Evolutionary conservation across 2,888 invertebrate genomes (phyloP).

Genomic region (Pseudoips prasinana): DNA sequence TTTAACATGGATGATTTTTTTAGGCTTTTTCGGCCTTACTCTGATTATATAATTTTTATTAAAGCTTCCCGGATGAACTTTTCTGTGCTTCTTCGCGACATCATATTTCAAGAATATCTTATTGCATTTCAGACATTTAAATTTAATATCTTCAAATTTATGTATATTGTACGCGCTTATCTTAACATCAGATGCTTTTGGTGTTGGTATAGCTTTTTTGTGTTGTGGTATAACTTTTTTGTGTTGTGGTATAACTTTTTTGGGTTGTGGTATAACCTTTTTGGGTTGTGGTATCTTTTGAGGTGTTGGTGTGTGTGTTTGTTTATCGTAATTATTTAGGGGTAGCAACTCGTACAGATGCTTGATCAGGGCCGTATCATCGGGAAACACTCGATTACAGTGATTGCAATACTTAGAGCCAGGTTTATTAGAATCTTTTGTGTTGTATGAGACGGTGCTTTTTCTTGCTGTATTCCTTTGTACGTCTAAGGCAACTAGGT

Average conservation of each 20-base stretch:
- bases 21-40: slow-evolving; percentile 1
- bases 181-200: too few relatives aligned
- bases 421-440: neutral
- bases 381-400: slow-evolving; percentile 41
- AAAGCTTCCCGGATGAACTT: neutral
- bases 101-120: neutral
- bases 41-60: neutral
- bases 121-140: neutral
- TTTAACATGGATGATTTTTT: neutral
- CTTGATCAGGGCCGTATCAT: slow-evolving; percentile 41
- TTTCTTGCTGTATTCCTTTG: slow-evolving; percentile 25
- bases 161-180: too few relatives aligned
- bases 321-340: slow-evolving; percentile 23
- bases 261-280: neutral
- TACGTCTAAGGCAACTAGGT: slow-evolving; percentile 35
- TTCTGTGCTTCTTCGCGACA: neutral
- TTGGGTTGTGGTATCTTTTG: neutral
- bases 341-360: slow-evolving; percentile 49
- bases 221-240: neutral
- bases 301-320: slow-evolving; percentile 1
- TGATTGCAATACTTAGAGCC: slow-evolving; percentile 41
- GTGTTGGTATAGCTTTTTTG: too few relatives aligned
- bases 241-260: neutral
- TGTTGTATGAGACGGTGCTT: slow-evolving; percentile 16
- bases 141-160: neutral